Conservation (phyloP, 2,113 vertebrate genomes). For the Probosciger aterrimus region DNA sequence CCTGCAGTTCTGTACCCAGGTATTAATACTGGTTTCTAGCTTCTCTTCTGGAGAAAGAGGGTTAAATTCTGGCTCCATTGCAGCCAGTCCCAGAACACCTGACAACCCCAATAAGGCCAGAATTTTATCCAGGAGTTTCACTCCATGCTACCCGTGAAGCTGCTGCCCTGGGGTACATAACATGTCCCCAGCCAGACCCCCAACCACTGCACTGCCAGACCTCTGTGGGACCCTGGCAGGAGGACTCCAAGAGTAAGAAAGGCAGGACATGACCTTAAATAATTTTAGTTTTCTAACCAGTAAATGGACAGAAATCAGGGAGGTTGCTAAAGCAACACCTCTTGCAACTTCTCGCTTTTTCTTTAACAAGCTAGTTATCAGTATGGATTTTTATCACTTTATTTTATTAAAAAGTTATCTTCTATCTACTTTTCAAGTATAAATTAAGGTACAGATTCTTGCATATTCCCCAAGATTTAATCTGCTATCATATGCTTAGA, state of each 20-base stretch:
- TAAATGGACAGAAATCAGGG: background rate
- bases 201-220: background rate
- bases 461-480: background rate
- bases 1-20: background rate
- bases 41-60: background rate
- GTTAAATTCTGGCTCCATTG: background rate
- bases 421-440: background rate
- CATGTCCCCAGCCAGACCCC: background rate
- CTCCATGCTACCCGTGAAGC: accelerated
- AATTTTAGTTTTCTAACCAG: background rate
- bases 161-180: background rate
- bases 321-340: background rate
- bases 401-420: background rate
- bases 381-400: background rate
- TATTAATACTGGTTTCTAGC: background rate
- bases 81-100: background rate
- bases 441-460: background rate
- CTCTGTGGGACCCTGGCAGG: background rate
- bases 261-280: background rate
- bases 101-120: background rate
- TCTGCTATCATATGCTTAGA: background rate
- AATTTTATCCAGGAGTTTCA: background rate
- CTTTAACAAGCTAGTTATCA: background rate
- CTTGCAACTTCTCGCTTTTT: background rate
- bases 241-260: background rate